These are phyloP conservation scores for Loxodonta africana DNA, from an alignment of 2,113 vertebrate species.

Conservation along the genomic window DNA sequence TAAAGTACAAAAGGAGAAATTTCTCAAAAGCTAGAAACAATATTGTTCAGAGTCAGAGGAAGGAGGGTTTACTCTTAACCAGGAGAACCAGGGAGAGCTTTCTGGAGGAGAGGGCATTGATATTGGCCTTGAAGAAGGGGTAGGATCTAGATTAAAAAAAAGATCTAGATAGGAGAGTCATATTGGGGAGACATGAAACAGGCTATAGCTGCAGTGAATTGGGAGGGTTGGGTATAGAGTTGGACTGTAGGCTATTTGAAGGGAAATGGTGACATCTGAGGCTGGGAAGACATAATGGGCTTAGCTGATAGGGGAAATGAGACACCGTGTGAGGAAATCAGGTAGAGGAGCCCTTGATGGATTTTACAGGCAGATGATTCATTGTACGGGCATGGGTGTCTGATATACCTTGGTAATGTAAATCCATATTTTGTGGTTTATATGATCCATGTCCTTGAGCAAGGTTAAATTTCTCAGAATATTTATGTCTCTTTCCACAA, in stretches of 20 bases:
- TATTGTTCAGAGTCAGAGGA: neutral
- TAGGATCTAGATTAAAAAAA: neutral
- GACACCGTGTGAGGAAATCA: neutral
- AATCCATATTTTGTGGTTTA: neutral
- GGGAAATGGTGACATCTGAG: neutral
- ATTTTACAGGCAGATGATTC: neutral
- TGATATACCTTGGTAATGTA: neutral
- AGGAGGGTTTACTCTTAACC: neutral
- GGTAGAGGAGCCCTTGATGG: too few relatives aligned
- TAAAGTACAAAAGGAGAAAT: conserved; percentile 5
- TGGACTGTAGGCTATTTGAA: neutral
- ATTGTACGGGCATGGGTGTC: too few relatives aligned
- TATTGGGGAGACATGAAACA: fast-evolving
- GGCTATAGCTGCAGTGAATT: neutral
- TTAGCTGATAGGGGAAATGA: neutral
- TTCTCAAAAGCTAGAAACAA: neutral
- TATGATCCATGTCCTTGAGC: neutral
- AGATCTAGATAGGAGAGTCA: neutral
- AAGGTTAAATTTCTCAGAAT: neutral
- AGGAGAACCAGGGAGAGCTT: neutral
- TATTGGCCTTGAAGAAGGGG: neutral
- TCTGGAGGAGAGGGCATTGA: neutral
- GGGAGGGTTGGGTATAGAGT: too few relatives aligned
- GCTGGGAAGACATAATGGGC: neutral
- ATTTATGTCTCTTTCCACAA: neutral